A percentile compares a stretch with the other conserved stretches of the same genome.
These are phyloP conservation scores for Xiphorhynchus elegans DNA, from an alignment of 2,113 vertebrate genomes.

Conservation along the genomic window DNA sequence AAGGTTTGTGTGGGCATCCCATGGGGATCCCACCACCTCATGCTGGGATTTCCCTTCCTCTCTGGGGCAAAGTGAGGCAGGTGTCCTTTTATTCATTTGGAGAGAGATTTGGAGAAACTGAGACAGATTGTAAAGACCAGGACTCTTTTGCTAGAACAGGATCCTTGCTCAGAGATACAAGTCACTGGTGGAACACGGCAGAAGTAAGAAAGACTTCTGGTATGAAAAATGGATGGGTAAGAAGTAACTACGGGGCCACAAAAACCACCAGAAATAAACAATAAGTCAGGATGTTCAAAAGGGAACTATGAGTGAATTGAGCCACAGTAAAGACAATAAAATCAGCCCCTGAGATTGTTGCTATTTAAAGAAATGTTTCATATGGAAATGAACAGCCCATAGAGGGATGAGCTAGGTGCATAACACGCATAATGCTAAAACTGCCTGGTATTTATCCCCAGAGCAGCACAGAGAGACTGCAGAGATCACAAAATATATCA, in stretches of 20 bases:
- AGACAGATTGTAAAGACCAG: not conserved
- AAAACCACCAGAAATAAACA: slow-evolving; percentile 13
- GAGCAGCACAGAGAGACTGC: not conserved
- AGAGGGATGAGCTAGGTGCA: not conserved
- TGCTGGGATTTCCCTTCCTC: not conserved
- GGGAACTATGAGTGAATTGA: not conserved
- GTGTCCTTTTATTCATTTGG: not conserved
- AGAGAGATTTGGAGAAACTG: not conserved
- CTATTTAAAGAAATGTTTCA: slow-evolving; percentile 51
- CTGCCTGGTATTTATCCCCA: not conserved
- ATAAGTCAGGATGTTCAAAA: not conserved
- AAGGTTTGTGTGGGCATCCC: not conserved
- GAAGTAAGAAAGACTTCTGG: not conserved
- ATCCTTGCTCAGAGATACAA: not conserved
- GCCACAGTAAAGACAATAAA: slow-evolving; percentile 29
- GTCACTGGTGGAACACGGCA: not conserved
- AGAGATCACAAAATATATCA: not conserved
- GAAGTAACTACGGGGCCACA: not conserved
- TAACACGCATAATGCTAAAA: not conserved
- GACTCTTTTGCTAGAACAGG: not conserved
- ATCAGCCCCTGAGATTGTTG: not conserved
- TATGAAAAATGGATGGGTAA: not conserved
- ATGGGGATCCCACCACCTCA: not conserved
- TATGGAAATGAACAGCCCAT: slow-evolving; percentile 37
- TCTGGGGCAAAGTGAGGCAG: not conserved